These are phyloP conservation scores for Calycopis cecrops DNA, from an alignment of 1,140 invertebrate species.

Conservation along the genomic window DNA sequence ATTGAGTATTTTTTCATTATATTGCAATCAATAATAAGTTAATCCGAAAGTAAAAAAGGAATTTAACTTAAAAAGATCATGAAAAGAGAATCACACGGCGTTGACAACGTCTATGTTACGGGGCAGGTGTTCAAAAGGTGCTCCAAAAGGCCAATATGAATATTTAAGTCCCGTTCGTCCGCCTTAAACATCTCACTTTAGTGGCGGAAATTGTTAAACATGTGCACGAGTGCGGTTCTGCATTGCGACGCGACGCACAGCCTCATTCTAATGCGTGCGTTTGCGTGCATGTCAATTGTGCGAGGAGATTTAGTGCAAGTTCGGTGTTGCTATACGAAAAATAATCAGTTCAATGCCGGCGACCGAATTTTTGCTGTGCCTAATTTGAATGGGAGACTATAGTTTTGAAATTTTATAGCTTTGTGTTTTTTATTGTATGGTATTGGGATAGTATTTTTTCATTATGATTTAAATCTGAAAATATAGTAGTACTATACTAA, in stretches of 20 bases:
- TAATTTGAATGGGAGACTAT: not conserved
- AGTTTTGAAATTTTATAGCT: too few relatives aligned
- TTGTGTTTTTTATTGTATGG: too few relatives aligned
- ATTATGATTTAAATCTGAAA: too few relatives aligned
- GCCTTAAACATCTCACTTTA: not conserved
- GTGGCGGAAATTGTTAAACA: constrained; percentile 7
- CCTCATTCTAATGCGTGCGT: constrained; percentile 17
- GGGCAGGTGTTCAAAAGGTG: not conserved
- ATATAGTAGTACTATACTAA: too few relatives aligned
- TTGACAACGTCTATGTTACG: too few relatives aligned
- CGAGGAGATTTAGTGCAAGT: not conserved
- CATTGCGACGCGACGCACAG: constrained; percentile 12
- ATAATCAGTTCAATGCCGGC: not conserved
- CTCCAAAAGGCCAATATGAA: not conserved
- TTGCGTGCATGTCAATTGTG: not conserved
- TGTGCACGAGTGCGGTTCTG: not conserved
- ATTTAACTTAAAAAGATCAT: too few relatives aligned
- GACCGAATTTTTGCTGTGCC: not conserved
- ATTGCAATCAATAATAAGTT: too few relatives aligned
- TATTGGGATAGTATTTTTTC: too few relatives aligned
- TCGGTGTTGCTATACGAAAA: not conserved
- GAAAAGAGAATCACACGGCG: too few relatives aligned
- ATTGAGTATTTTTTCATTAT: too few relatives aligned
- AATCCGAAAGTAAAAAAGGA: too few relatives aligned
- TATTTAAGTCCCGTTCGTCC: not conserved